Percentiles rank a stretch among this genome's conserved stretches.
These are phyloP conservation scores for Pachyramphus minor DNA, from an alignment of 2,113 vertebrate species.

Conservation along the genomic window DNA sequence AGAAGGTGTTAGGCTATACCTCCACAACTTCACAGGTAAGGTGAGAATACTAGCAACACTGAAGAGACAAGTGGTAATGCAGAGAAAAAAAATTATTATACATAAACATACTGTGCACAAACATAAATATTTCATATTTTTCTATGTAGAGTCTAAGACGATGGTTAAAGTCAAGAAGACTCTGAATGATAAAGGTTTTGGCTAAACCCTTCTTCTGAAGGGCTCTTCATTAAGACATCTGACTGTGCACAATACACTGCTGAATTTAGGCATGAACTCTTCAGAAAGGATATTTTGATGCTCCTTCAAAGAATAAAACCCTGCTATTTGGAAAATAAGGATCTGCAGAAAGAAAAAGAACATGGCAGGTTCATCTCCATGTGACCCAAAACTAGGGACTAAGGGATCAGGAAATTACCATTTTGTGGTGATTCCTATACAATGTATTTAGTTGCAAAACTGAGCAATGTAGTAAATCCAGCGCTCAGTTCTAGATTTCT, in stretches of 20 bases:
- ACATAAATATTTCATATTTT: constrained; percentile 26
- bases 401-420: not conserved
- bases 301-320: not conserved
- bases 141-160: not conserved
- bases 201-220: not conserved
- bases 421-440: not conserved
- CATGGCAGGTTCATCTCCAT: not conserved
- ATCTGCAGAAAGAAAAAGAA: not conserved
- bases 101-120: not conserved
- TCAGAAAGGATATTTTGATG: not conserved
- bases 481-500: not conserved
- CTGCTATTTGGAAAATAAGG: not conserved
- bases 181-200: not conserved
- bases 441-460: not conserved
- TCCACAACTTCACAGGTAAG: constrained; percentile 59
- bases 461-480: not conserved
- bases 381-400: not conserved
- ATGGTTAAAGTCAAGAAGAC: not conserved
- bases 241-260: not conserved
- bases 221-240: not conserved
- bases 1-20: constrained; percentile 34
- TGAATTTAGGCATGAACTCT: not conserved
- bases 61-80: constrained; percentile 50
- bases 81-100: not conserved
- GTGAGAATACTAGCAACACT: constrained; percentile 34